Evolutionary conservation across 2,888 invertebrate genomes (phyloP), one percentile per base, ranked within the genome.

Genomic region (Glaucopsyche alexis): DNA sequence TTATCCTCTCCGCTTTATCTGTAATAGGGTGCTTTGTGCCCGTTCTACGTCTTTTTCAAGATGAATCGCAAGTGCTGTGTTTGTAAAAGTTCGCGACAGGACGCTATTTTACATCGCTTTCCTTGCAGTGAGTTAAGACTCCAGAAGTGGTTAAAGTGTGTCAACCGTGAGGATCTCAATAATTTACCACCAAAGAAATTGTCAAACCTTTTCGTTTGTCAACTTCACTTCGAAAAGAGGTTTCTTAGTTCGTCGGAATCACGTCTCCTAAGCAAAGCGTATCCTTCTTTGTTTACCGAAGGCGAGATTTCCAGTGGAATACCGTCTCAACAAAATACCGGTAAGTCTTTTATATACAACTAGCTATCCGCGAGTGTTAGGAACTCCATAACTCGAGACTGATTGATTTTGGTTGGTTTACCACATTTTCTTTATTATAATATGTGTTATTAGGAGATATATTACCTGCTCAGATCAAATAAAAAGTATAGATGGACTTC

Each of bases 221-320:
- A 69, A 5, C 42, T 45, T 5, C 69, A 69, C 47, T 69, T 69
- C 47, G 69, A 69, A 69, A 47, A 69, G 7, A 38, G 19, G 16
- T 69, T 69, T 52, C 8, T 52, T 16, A 52, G 52, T 7, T 52
- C 16, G n/a, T 52, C 16, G n/a, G 52, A 7, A 16, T 45, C 16
- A 16, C 69, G 47, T 69, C 42, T 69, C 11, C 6, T 19, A 40
- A 9, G 13, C 47, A 47, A 19, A 16, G 69, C 69, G 11, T 38
- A 42, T 69, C 69, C 69, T 45, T 40, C 67, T n/a, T 69, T 69
- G 47, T 69, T 69, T 47, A 69, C 69, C 11, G 42, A 69, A 13
- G 38, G 14, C 8, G 69, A 69, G n/a, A 69, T 69, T n/a, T 16
- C 49, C 14, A 49, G 47, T 49, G 71, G 71, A 14, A 14, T 19